These are phyloP conservation scores for Panthera tigris DNA, from an alignment of 2,113 vertebrate species.

Conservation along the genomic window DNA sequence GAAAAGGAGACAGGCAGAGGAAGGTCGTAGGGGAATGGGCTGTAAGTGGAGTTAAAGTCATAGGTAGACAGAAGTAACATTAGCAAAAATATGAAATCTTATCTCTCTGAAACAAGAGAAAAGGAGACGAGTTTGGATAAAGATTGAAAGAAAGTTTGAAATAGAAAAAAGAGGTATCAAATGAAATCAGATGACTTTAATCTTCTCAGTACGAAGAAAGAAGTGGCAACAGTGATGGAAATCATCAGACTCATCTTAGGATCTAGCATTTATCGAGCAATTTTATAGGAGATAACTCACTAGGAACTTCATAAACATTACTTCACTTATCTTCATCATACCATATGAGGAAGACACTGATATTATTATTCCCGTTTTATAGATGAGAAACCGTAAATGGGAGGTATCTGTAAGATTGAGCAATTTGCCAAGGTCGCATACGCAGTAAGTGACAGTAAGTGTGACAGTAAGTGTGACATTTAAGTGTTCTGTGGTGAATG, in stretches of 20 bases:
- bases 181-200: neutral
- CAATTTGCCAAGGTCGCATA: neutral
- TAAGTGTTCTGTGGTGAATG: neutral
- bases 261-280: neutral
- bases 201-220: neutral
- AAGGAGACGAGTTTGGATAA: neutral
- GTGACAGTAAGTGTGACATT: too few relatives aligned
- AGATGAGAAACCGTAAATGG: neutral
- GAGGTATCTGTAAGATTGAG: neutral
- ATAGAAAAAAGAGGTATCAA: neutral
- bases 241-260: neutral
- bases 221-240: neutral
- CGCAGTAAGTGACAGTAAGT: neutral
- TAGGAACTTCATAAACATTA: neutral
- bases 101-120: slow-evolving; percentile 9
- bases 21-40: neutral
- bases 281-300: neutral
- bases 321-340: neutral
- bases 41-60: neutral
- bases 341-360: neutral
- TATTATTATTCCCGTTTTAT: slow-evolving; percentile 13
- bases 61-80: neutral
- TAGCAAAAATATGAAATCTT: neutral
- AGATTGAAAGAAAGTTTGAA: slow-evolving; percentile 4
- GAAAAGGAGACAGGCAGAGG: neutral